Percentiles rank a stretch among this genome's conserved stretches.
phyloP scores from a whole-genome alignment of 2,113 vertebrate genomes.

The Scolopax mira region DNA sequence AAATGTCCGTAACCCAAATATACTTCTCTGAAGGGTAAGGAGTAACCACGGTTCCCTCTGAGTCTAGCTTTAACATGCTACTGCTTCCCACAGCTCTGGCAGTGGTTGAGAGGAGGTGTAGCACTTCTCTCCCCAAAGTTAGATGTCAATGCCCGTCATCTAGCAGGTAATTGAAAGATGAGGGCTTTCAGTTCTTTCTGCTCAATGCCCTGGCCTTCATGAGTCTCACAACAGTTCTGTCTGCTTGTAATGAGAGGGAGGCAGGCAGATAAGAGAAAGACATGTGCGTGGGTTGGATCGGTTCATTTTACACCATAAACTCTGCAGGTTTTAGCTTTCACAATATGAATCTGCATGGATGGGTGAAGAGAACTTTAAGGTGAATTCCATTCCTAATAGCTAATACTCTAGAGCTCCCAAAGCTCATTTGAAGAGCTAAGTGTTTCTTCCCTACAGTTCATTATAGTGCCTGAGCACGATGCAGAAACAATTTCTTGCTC shows the following conservation, averaged over 20 bases:
- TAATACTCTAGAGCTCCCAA: not conserved
- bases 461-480: not conserved
- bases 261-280: not conserved
- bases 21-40: rapidly evolving
- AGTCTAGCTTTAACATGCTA: not conserved
- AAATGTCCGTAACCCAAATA: not conserved
- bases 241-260: not conserved
- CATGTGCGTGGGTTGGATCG: not conserved
- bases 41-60: not conserved
- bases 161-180: not conserved
- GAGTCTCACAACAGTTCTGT: not conserved
- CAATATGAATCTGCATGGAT: not conserved
- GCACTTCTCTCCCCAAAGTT: not conserved
- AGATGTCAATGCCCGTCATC: not conserved
- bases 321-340: not conserved
- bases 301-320: not conserved
- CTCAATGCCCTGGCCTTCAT: not conserved
- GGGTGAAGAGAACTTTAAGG: not conserved
- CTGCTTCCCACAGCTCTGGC: not conserved
- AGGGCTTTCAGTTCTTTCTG: not conserved
- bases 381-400: not conserved
- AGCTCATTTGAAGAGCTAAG: slow-evolving; percentile 3
- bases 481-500: not conserved
- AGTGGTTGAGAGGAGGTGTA: not conserved
- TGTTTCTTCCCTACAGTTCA: not conserved